A percentile compares a stretch with the other conserved stretches of the same genome.
phyloP scores from a whole-genome alignment of 1,140 invertebrate species.

The Drosophila leontia region DNA sequence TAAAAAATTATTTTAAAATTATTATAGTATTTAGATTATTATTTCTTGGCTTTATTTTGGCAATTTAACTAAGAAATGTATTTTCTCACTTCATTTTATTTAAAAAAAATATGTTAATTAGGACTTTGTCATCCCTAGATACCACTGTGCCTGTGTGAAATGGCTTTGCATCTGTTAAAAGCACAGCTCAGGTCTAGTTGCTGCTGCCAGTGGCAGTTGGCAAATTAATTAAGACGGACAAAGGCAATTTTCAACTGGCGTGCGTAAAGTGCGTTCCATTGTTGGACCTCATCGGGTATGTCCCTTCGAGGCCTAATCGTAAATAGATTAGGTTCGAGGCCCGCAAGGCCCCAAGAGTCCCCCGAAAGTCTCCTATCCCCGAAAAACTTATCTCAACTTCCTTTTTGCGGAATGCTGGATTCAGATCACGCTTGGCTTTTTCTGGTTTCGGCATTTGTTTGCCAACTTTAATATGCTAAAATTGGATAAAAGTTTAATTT shows the following conservation, averaged over 20 bases:
- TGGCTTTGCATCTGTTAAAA: slow-evolving; percentile 29
- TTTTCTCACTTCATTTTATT: background rate
- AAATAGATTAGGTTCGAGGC: slow-evolving; percentile 41
- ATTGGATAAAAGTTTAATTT: slow-evolving; percentile 81
- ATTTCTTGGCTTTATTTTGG: too few relatives aligned
- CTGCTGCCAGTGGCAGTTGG: slow-evolving; percentile 41
- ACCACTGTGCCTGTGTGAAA: slow-evolving; percentile 41
- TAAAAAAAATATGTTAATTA: background rate
- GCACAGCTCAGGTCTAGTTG: slow-evolving; percentile 19
- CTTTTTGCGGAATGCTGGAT: slow-evolving; percentile 40
- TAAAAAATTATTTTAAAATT: background rate
- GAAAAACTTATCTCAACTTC: slow-evolving; percentile 15
- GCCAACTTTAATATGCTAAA: slow-evolving; percentile 78
- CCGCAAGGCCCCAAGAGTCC: background rate
- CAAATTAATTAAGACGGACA: slow-evolving; percentile 81
- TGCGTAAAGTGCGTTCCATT: slow-evolving; percentile 57
- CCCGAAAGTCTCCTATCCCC: too few relatives aligned
- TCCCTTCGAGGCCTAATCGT: slow-evolving; percentile 31
- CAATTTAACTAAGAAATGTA: background rate
- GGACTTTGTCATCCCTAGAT: accelerated
- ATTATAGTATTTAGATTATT: too few relatives aligned
- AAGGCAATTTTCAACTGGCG: slow-evolving; percentile 64
- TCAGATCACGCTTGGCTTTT: slow-evolving; percentile 55
- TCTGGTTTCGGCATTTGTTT: slow-evolving; percentile 46
- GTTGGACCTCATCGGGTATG: slow-evolving; percentile 9